Conservation (phyloP, 2,113 vertebrate species). For the Nannospalax galili region DNA sequence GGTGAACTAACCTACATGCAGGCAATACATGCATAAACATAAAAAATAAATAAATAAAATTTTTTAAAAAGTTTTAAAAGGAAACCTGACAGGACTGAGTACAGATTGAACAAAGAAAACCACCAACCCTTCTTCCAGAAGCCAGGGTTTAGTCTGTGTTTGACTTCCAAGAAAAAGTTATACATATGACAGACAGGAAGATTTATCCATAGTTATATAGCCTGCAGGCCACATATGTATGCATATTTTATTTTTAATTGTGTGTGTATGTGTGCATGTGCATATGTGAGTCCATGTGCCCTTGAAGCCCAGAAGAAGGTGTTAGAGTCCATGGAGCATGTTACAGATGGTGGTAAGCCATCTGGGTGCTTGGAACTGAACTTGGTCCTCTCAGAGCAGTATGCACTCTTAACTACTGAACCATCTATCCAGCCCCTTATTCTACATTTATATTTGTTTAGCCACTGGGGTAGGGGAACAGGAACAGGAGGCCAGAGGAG, state of each 20-base stretch:
- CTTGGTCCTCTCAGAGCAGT: neutral
- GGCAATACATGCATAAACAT: too few relatives aligned
- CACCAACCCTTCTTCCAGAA: too few relatives aligned
- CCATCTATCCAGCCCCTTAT: neutral
- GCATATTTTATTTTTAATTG: neutral
- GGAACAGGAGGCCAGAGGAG: neutral
- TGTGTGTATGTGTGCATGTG: neutral
- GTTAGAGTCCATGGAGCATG: neutral
- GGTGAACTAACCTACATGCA: too few relatives aligned
- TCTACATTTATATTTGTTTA: too few relatives aligned
- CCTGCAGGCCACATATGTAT: neutral
- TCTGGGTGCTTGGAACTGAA: neutral
- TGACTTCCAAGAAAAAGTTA: neutral
- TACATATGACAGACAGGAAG: accelerated
- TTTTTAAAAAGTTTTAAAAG: neutral
- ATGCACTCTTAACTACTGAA: neutral
- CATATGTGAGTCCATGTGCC: neutral
- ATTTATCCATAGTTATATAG: neutral
- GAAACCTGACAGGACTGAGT: neutral
- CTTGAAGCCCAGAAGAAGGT: neutral
- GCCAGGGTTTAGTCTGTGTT: neutral
- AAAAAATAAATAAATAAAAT: too few relatives aligned
- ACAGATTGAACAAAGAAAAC: too few relatives aligned
- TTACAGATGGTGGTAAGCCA: neutral
- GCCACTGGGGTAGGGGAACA: neutral